Percentiles rank a stretch among this genome's conserved stretches.
phyloP scores from a whole-genome alignment of 2,888 invertebrate species.

The Exephanes ischioxanthus region DNA sequence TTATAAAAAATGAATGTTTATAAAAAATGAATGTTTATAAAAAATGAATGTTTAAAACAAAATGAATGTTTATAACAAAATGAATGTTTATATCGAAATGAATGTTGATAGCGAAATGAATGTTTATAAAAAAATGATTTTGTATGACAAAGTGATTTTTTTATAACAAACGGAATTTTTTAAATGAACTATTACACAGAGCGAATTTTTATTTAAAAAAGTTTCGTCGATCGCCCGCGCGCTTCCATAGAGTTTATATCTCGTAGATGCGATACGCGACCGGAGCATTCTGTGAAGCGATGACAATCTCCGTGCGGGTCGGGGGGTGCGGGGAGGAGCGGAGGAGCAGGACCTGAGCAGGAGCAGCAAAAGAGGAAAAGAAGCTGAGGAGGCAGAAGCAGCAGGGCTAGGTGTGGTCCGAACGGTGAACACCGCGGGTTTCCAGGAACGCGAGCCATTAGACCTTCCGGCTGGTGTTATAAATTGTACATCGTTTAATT shows the following conservation, averaged over 20 bases:
- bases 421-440: constrained; percentile 81
- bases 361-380: constrained; percentile 62
- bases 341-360: constrained; percentile 56
- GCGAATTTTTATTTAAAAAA: not conserved
- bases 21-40: too few species aligned
- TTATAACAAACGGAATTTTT: too few species aligned
- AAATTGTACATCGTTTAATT: constrained; percentile 85
- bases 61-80: too few species aligned
- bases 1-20: too few species aligned
- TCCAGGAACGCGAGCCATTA: constrained; percentile 85
- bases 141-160: too few species aligned
- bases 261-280: constrained; percentile 53
- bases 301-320: constrained; percentile 80
- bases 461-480: constrained; percentile 84
- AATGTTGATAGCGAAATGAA: too few species aligned
- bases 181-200: too few species aligned
- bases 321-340: constrained; percentile 49
- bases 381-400: constrained; percentile 61
- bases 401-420: constrained; percentile 84
- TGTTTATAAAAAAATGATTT: too few species aligned
- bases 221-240: not conserved
- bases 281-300: constrained; percentile 73
- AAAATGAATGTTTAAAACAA: too few species aligned
- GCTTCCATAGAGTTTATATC: constrained; percentile 3
- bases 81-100: too few species aligned